Conservation (phyloP, 2,113 vertebrate genomes). For the Seriola dumerili region DNA sequence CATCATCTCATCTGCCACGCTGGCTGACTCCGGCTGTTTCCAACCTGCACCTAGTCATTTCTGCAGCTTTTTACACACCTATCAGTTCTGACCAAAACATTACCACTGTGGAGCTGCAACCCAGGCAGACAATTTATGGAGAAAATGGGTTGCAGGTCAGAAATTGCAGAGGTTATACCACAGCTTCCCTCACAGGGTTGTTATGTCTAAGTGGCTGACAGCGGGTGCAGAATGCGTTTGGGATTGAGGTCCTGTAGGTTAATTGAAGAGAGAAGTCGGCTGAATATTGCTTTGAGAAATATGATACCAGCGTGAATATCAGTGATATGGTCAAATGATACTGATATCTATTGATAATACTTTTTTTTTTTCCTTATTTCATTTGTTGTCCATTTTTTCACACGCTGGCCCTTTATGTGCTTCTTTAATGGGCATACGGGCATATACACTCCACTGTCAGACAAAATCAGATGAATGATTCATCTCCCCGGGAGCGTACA, state of each 20-base stretch:
- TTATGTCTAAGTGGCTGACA: background rate
- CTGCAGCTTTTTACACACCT: slow-evolving; percentile 6
- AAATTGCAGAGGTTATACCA: background rate
- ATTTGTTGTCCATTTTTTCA: background rate
- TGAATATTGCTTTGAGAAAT: background rate
- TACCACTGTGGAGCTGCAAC: background rate
- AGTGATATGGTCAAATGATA: background rate
- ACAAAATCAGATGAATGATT: too few species aligned
- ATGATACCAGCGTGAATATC: background rate
- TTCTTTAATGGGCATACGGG: too few species aligned
- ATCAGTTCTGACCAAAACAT: background rate
- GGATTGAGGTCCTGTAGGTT: slow-evolving; percentile 9
- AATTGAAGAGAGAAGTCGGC: background rate
- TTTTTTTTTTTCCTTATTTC: background rate
- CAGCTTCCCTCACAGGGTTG: background rate
- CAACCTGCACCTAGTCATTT: slow-evolving; percentile 9
- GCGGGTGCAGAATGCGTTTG: background rate
- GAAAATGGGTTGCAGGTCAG: background rate
- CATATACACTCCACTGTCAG: too few species aligned
- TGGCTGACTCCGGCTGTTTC: slow-evolving; percentile 2
- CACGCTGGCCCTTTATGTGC: background rate
- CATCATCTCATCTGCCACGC: slow-evolving; percentile 19
- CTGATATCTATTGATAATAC: background rate
- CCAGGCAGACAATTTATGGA: background rate
- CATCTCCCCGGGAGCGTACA: too few species aligned